phyloP scores from a whole-genome alignment of 2,888 invertebrate genomes.

The Cosmia trapezina region DNA sequence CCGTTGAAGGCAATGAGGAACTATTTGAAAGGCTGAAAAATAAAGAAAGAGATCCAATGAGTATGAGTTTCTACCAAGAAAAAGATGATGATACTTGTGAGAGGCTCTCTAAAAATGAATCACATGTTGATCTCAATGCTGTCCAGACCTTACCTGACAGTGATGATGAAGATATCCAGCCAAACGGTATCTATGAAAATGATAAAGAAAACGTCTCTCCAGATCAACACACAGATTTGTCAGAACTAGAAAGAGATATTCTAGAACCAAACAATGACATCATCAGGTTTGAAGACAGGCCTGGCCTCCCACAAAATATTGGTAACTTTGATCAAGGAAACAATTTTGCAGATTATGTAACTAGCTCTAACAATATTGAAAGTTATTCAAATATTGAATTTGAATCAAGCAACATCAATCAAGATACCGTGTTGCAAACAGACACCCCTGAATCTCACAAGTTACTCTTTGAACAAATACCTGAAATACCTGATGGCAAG shows the following conservation, averaged over 20 bases:
- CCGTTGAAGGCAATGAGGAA: conserved; percentile 85
- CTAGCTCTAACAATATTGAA: conserved; percentile 76
- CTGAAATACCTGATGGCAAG: conserved; percentile 88
- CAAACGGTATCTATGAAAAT: conserved; percentile 77
- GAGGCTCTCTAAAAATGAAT: conserved; percentile 77
- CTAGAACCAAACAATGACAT: conserved; percentile 85
- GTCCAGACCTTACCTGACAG: conserved; percentile 90
- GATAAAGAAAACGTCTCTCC: conserved; percentile 85
- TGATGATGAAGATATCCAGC: conserved; percentile 85
- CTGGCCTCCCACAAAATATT: conserved; percentile 72
- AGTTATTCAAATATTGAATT: conserved; percentile 80
- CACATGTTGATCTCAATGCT: conserved; percentile 90
- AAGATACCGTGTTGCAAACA: conserved; percentile 80
- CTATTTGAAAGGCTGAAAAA: conserved; percentile 88
- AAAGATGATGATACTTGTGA: conserved; percentile 90
- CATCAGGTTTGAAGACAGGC: conserved; percentile 79
- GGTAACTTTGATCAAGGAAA: conserved; percentile 73
- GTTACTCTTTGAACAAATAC: conserved; percentile 87
- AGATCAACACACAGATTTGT: conserved; percentile 73
- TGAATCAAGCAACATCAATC: conserved; percentile 76
- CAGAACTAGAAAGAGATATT: conserved; percentile 69
- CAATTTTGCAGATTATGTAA: conserved; percentile 78
- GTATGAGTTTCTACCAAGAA: conserved; percentile 92
- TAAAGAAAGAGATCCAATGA: conserved; percentile 92
- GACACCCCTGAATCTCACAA: conserved; percentile 89